These are phyloP conservation scores for Callipepla californica DNA, from an alignment of 2,113 vertebrate species.

Conservation along the genomic window DNA sequence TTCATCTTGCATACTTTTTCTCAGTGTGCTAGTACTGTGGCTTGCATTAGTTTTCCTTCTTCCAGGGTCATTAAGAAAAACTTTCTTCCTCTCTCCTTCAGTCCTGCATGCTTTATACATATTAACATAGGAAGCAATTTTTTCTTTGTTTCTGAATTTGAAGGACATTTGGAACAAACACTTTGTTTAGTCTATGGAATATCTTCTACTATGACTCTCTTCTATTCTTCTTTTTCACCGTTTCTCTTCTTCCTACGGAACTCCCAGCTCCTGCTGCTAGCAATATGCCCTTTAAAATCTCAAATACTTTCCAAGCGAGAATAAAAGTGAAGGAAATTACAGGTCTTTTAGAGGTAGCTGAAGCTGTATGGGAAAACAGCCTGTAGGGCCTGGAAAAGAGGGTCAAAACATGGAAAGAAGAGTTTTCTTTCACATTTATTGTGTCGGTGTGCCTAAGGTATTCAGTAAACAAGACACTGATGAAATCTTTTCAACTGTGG, in stretches of 20 bases:
- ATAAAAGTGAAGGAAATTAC: constrained; percentile 42
- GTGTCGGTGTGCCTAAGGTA: background rate
- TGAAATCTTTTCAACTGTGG: constrained; percentile 27
- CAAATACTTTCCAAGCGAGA: constrained; percentile 15
- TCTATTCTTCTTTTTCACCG: background rate
- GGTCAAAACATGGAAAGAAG: background rate
- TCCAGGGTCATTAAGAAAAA: background rate
- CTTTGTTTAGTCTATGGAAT: background rate
- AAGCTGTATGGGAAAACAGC: background rate
- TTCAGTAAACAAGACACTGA: background rate
- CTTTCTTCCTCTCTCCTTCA: background rate
- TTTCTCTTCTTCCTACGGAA: background rate
- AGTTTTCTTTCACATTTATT: background rate
- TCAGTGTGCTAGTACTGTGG: background rate
- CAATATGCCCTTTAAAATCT: constrained; percentile 19
- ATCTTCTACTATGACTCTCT: background rate
- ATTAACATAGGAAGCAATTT: background rate
- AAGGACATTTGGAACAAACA: background rate
- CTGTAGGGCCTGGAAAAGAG: background rate
- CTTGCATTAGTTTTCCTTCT: background rate
- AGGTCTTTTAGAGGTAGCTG: background rate
- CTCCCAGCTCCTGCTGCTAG: background rate
- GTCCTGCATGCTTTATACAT: background rate
- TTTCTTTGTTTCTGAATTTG: background rate
- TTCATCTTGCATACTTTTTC: background rate